Conservation (phyloP, 2,888 invertebrate species). For the Drosophila meridionalis region DNA sequence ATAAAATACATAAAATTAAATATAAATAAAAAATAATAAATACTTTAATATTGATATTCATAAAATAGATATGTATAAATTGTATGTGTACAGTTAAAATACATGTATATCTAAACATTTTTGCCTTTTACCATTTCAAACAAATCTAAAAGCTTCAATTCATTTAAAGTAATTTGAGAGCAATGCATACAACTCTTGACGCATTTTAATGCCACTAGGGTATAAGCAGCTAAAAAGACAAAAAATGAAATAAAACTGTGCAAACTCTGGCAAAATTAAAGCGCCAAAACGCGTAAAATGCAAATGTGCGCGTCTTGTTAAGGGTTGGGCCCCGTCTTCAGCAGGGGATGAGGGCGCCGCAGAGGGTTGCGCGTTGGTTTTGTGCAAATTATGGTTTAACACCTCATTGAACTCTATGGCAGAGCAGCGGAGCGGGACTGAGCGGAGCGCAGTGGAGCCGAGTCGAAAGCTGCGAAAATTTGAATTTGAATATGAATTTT, state of each 20-base stretch:
- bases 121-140: too few relatives aligned
- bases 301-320: constrained; percentile 64
- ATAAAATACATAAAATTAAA: too few relatives aligned
- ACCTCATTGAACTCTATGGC: constrained; percentile 82
- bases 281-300: constrained; percentile 78
- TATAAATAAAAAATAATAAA: too few relatives aligned
- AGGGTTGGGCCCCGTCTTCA: constrained; percentile 14
- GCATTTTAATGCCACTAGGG: constrained; percentile 20
- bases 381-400: constrained; percentile 84
- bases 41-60: too few relatives aligned
- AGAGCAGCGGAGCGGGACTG: constrained; percentile 31
- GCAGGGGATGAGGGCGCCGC: neutral
- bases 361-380: constrained; percentile 35
- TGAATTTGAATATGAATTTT: constrained; percentile 78
- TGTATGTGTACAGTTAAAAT: too few relatives aligned
- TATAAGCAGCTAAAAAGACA: constrained; percentile 41
- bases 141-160: neutral
- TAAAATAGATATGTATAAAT: too few relatives aligned
- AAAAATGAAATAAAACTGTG: constrained; percentile 30
- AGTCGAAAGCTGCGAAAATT: constrained; percentile 59
- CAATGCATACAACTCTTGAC: constrained; percentile 1
- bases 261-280: constrained; percentile 67
- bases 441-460: constrained; percentile 13
- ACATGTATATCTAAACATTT: too few relatives aligned
- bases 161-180: neutral